Percentiles rank a stretch among this genome's conserved stretches.
These are phyloP conservation scores for Macrophya alboannulata DNA, from an alignment of 2,888 invertebrate species.

Conservation along the genomic window DNA sequence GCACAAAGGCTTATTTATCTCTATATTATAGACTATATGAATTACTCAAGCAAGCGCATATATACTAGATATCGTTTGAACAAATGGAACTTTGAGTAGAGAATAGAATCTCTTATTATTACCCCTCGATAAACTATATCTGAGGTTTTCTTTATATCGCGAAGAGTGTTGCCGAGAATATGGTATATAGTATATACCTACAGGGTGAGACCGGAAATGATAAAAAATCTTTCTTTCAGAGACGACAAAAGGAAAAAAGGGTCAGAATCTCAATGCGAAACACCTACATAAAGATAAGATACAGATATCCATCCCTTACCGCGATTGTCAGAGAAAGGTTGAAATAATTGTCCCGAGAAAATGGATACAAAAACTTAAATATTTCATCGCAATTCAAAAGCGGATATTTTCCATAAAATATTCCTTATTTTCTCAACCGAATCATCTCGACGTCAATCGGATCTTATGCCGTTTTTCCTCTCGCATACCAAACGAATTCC, in stretches of 20 bases:
- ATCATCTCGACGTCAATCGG: not conserved
- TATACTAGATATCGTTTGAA: not conserved
- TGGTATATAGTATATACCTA: no score
- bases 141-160: not conserved
- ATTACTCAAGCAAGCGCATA: not conserved
- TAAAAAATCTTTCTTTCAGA: not conserved
- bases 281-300: not conserved
- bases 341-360: conserved; percentile 1
- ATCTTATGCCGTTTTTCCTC: not conserved
- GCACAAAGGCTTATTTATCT: conserved; percentile 21
- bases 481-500: not conserved
- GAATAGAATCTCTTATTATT: not conserved
- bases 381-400: not conserved
- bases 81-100: not conserved
- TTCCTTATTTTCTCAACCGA: not conserved
- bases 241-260: not conserved
- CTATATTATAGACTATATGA: not conserved
- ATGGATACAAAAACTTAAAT: conserved; percentile 14
- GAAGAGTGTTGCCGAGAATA: not conserved
- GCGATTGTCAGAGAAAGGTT: not conserved
- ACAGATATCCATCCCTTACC: not conserved
- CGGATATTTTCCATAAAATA: not conserved
- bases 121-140: not conserved
- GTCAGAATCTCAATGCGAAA: not conserved
- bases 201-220: conserved; percentile 19